Conservation (phyloP, 2,888 invertebrate species). For the Coenonympha glycerion region DNA sequence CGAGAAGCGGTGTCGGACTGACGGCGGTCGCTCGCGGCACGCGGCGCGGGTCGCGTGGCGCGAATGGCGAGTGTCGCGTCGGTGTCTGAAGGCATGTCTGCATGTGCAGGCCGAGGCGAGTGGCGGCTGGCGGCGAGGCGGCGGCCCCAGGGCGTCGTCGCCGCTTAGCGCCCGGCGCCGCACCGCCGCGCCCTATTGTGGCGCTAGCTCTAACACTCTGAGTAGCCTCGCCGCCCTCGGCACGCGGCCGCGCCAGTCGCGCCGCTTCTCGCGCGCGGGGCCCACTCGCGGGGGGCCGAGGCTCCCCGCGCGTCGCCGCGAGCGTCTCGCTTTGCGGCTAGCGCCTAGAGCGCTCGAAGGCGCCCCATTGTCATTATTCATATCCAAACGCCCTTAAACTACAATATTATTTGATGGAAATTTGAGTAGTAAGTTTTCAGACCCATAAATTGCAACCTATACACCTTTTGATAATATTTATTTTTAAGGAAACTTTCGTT, state of each 20-base stretch:
- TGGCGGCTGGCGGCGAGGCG: conserved; percentile 55
- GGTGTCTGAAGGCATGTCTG: conserved; percentile 59
- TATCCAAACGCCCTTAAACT: conserved; percentile 21
- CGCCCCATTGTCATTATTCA: conserved; percentile 40
- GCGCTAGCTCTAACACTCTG: conserved; percentile 61
- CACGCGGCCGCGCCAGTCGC: too few species aligned
- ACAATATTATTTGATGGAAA: conserved; percentile 33
- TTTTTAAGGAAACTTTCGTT: neutral
- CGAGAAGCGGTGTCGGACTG: conserved; percentile 61
- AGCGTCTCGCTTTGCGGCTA: conserved; percentile 39
- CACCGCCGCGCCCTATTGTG: conserved; percentile 56
- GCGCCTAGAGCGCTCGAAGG: conserved; percentile 47
- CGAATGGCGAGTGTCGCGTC: too few species aligned
- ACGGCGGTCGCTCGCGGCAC: conserved; percentile 36
- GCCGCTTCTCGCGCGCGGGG: conserved; percentile 61
- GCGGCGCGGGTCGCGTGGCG: conserved; percentile 16
- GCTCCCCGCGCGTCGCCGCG: conserved; percentile 36
- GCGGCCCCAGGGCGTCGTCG: conserved; percentile 48
- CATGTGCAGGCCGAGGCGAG: conserved; percentile 71
- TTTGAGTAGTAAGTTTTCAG: conserved; percentile 58
- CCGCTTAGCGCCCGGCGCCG: conserved; percentile 42
- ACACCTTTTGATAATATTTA: neutral
- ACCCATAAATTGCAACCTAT: conserved; percentile 37
- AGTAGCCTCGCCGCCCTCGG: conserved; percentile 61
- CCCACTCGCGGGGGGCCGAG: conserved; percentile 33